Conservation (phyloP, 2,888 invertebrate genomes). For the Amphipyra tragopoginis region DNA sequence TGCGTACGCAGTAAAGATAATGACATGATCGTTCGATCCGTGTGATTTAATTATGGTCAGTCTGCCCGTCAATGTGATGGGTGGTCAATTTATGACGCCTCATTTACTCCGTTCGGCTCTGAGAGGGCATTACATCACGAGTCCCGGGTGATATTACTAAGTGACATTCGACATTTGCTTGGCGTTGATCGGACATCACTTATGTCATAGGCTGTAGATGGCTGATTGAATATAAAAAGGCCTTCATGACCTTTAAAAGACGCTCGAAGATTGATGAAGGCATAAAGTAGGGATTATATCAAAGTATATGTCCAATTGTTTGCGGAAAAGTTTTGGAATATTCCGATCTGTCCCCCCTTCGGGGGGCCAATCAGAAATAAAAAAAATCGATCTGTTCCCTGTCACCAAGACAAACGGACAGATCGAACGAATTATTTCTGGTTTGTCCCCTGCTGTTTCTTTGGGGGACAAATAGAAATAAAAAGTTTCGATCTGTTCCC, state of each 20-base stretch:
- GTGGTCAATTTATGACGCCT: slow-evolving; percentile 52
- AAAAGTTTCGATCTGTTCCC: too few species aligned
- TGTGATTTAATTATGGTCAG: slow-evolving; percentile 50
- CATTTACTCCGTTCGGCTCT: slow-evolving; percentile 47
- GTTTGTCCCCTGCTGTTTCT: too few species aligned
- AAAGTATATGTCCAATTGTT: too few species aligned
- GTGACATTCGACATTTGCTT: slow-evolving; percentile 48
- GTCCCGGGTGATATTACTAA: slow-evolving; percentile 45
- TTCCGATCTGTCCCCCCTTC: too few species aligned
- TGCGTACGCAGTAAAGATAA: slow-evolving; percentile 40
- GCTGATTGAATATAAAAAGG: slow-evolving; percentile 9
- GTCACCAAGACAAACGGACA: too few species aligned
- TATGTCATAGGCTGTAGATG: slow-evolving; percentile 18
- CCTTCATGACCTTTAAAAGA: not conserved
- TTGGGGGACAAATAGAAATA: too few species aligned
- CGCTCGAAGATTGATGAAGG: not conserved
- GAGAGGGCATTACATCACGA: slow-evolving; percentile 44
- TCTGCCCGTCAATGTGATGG: slow-evolving; percentile 43
- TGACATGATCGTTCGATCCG: slow-evolving; percentile 45
- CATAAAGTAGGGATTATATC: too few species aligned
- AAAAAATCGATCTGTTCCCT: too few species aligned
- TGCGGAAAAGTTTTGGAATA: too few species aligned
- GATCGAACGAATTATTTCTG: too few species aligned
- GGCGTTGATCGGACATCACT: slow-evolving; percentile 39
- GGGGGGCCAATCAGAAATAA: too few species aligned